Base-by-base conservation (phyloP, 2,888 invertebrate genomes). In the Apodemia zela region DNA sequence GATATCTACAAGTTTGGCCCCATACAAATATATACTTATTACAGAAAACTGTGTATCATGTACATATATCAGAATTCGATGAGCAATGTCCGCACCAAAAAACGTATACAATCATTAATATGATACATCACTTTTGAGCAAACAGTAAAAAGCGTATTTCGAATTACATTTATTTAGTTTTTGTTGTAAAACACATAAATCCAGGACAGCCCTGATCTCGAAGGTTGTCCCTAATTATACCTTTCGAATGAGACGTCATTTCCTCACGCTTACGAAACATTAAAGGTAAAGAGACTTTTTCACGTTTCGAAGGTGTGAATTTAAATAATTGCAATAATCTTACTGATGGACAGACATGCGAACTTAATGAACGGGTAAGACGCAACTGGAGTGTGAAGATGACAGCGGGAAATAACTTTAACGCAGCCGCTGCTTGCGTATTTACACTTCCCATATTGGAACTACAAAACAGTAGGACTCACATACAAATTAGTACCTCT, bases 281-380 rank as follows among this genome's bases (percentile, higher is more conserved):
- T 89, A 88, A 87, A 84, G 83, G 83, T 84, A 88, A 88, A 89
- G 86, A 84, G 82, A 81, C 80, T 86, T 89, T 90, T 89, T 88
- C 83, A 81, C 77, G 74, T 84, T 85, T 79, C 85, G 82, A 87
- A 91, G 90, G 91, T 90, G 91, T 89, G 90, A 91, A 90, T 91
- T 90, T 91, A 90, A 91, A 91, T 90, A 90, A 91, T 91, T 90
- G 90, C 89, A 90, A 90, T 90, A 89, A 90, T 90, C 85, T 78
- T 70, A 72, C 68, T 76, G 81, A 79, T 80, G 75, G 82, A 82
- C 78, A 77, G 83, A 87, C 90, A 90, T 87, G 90, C 89, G 76
- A 89, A 81, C 79, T 82, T 90, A 89, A 91, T 90, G 85, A 87
- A 77, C 76, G 85, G 87, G 77, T 80, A 77, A 74, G 72, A 71